phyloP scores from a whole-genome alignment of 2,888 invertebrate genomes.

The Dendrolimus pini region DNA sequence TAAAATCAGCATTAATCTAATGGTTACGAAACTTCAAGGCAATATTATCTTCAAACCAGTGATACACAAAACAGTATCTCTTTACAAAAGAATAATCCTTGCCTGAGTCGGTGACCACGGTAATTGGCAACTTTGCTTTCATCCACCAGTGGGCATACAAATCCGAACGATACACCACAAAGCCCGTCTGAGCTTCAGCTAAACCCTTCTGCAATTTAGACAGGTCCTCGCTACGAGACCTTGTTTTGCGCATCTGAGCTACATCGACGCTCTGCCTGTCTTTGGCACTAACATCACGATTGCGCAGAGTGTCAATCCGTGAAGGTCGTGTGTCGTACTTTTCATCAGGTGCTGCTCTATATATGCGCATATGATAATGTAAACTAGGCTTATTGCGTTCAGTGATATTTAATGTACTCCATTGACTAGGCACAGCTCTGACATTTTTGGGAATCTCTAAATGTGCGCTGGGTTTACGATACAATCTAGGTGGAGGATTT shows the following conservation, averaged over 20 bases:
- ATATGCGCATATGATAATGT: slow-evolving; percentile 73
- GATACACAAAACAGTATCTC: slow-evolving; percentile 73
- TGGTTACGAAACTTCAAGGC: slow-evolving; percentile 73
- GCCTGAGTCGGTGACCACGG: slow-evolving; percentile 77
- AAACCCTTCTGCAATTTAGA: slow-evolving; percentile 62
- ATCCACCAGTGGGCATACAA: slow-evolving; percentile 96
- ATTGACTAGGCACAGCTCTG: slow-evolving; percentile 55
- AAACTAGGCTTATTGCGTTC: slow-evolving; percentile 65
- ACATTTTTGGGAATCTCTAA: slow-evolving; percentile 68
- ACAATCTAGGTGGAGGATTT: slow-evolving; percentile 62
- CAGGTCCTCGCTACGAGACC: slow-evolving; percentile 67
- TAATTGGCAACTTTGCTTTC: slow-evolving; percentile 87
- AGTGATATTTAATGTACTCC: slow-evolving; percentile 69
- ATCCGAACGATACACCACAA: slow-evolving; percentile 85
- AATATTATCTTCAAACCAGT: slow-evolving; percentile 71
- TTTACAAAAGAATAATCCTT: slow-evolving; percentile 77
- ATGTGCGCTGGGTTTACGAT: slow-evolving; percentile 65
- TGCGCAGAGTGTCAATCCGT: slow-evolving; percentile 45
- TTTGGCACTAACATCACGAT: slow-evolving; percentile 47
- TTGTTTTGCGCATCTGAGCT: slow-evolving; percentile 43
- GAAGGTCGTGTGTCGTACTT: slow-evolving; percentile 39
- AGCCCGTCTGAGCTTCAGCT: slow-evolving; percentile 55
- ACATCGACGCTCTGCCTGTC: slow-evolving; percentile 29
- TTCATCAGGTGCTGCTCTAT: slow-evolving; percentile 46
- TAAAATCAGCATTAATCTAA: slow-evolving; percentile 68